A percentile compares a stretch with the other conserved stretches of the same genome.
These are phyloP conservation scores for Papilio helenus DNA, from an alignment of 1,140 invertebrate species.

Conservation along the genomic window DNA sequence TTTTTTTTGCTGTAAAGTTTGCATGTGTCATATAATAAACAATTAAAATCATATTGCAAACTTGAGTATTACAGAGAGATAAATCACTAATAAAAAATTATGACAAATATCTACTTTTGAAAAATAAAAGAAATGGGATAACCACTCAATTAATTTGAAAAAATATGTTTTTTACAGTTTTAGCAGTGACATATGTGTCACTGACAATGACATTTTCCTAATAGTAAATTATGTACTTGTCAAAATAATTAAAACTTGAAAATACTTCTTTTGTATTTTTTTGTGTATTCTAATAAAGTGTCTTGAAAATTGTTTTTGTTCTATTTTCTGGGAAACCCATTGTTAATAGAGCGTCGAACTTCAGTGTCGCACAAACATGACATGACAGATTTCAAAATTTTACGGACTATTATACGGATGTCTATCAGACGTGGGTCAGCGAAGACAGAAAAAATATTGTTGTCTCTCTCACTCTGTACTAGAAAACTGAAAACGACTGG, in stretches of 20 bases:
- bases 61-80: background rate
- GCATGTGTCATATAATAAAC: background rate
- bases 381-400: background rate
- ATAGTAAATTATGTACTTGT: background rate
- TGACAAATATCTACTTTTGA: no score
- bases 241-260: background rate
- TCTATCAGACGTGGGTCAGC: background rate
- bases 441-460: background rate
- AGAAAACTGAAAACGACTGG: no score
- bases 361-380: background rate
- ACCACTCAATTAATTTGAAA: no score
- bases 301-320: background rate
- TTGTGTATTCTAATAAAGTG: background rate
- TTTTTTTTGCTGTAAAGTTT: background rate
- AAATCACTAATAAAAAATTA: background rate
- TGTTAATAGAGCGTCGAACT: conserved; percentile 8
- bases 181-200: background rate
- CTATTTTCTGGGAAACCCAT: background rate
- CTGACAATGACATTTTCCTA: background rate
- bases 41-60: background rate
- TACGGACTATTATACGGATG: background rate
- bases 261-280: background rate
- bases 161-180: no score
- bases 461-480: no score
- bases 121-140: no score